Conservation (phyloP, 1,140 invertebrate genomes). For the Drosophila saltans region DNA sequence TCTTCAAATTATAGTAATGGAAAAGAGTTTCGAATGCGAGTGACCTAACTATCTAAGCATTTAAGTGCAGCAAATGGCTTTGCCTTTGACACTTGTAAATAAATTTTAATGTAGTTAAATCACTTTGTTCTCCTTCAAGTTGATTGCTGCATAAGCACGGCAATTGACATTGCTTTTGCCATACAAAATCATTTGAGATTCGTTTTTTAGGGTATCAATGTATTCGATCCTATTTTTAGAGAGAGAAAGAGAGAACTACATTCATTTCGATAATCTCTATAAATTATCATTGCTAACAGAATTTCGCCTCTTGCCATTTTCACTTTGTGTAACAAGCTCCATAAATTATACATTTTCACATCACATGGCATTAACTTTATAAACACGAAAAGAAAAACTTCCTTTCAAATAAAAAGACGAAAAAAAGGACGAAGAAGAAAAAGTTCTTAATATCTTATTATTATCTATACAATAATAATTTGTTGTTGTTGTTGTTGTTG, state of each 20-base stretch:
- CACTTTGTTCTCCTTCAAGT: too few species aligned
- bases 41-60: background rate
- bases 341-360: conserved; percentile 70
- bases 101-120: too few species aligned
- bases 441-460: conserved; percentile 71
- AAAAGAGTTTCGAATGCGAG: background rate
- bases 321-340: conserved; percentile 35
- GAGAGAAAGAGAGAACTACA: background rate
- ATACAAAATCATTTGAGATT: too few species aligned
- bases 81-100: too few species aligned
- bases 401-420: conserved; percentile 20
- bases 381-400: conserved; percentile 32
- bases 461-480: conserved; percentile 60
- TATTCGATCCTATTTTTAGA: too few species aligned
- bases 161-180: too few species aligned
- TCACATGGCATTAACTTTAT: conserved; percentile 40
- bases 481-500: conserved; percentile 6
- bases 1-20: background rate
- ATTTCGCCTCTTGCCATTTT: conserved; percentile 8
- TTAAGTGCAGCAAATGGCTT: too few species aligned
- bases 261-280: conserved; percentile 2
- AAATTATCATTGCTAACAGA: conserved; percentile 8
- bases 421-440: conserved; percentile 16
- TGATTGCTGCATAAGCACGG: too few species aligned
- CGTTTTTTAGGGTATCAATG: too few species aligned